Evolutionary conservation across 2,113 vertebrate genomes (phyloP).

Genomic region (Illadopsis cleaveri): DNA sequence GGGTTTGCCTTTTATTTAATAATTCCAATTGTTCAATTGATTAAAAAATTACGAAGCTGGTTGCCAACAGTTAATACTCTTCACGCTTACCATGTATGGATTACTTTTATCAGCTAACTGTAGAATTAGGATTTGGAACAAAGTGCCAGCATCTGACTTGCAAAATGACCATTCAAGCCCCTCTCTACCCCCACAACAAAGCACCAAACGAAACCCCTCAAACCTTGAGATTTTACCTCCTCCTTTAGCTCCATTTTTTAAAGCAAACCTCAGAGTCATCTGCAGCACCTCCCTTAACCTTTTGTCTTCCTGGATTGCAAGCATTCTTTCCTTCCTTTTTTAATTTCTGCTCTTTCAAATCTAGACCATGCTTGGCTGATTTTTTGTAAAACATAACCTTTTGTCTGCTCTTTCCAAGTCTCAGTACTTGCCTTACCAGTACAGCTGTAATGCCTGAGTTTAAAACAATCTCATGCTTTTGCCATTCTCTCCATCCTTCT

Average conservation of each 20-base stretch:
- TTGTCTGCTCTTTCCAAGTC: background rate
- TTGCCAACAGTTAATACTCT: background rate
- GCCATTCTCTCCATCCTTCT: background rate
- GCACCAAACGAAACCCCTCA: background rate
- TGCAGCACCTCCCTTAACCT: background rate
- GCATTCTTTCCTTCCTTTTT: background rate
- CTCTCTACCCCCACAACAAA: background rate
- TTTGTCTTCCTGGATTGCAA: background rate
- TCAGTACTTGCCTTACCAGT: background rate
- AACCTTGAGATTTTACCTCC: background rate
- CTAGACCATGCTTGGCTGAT: background rate
- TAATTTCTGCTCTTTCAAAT: conserved; percentile 2
- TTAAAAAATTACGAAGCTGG: background rate
- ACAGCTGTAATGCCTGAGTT: background rate
- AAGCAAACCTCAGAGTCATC: background rate
- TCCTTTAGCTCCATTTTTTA: background rate
- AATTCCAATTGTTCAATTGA: background rate
- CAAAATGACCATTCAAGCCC: background rate
- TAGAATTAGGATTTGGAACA: background rate
- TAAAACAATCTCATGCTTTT: background rate
- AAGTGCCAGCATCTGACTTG: background rate
- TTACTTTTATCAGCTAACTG: background rate
- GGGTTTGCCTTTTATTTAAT: background rate
- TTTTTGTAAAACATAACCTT: conserved; percentile 30
- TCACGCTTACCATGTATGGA: background rate